Evolutionary conservation across 2,888 invertebrate genomes (phyloP).

Genomic region (Meliscaeva auricollis): DNA sequence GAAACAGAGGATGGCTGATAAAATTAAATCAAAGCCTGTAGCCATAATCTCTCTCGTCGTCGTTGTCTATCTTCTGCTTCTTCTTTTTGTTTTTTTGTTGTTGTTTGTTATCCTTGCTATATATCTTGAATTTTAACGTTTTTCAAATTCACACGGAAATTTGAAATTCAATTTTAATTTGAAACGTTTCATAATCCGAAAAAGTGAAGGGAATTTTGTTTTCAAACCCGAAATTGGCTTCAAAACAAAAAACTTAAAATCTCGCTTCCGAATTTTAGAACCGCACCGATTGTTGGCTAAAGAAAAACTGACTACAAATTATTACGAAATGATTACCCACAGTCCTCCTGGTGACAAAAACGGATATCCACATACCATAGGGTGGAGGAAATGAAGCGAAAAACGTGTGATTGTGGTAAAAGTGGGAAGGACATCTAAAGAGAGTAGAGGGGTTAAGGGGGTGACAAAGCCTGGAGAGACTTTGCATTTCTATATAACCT

Average conservation of each 20-base stretch:
- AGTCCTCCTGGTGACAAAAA: slow-evolving; percentile 45
- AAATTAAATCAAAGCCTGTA: slow-evolving; percentile 80
- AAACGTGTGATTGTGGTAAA: not conserved
- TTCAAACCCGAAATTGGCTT: slow-evolving; percentile 14
- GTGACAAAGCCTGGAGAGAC: slow-evolving; percentile 32
- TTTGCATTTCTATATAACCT: slow-evolving; percentile 10
- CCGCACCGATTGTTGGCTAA: slow-evolving; percentile 63
- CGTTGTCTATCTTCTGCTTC: not conserved
- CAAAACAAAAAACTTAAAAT: slow-evolving; percentile 14
- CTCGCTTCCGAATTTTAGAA: slow-evolving; percentile 36
- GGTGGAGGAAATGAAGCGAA: no score
- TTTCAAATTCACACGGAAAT: slow-evolving; percentile 51
- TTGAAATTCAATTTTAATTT: slow-evolving; percentile 46
- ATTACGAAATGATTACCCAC: slow-evolving; percentile 70
- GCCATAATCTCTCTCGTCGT: slow-evolving; percentile 41
- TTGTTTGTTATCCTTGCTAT: not conserved
- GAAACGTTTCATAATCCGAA: slow-evolving; percentile 67
- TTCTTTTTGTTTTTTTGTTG: not conserved
- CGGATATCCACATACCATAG: slow-evolving; percentile 30
- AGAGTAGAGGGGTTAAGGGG: not conserved
- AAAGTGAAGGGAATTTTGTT: slow-evolving; percentile 4
- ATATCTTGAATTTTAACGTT: slow-evolving; percentile 36
- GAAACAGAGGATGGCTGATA: slow-evolving; percentile 80
- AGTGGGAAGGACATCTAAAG: not conserved
- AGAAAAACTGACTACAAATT: slow-evolving; percentile 66